Base-by-base conservation (phyloP, 2,888 invertebrate genomes). In the Frankliniella intonsa region DNA sequence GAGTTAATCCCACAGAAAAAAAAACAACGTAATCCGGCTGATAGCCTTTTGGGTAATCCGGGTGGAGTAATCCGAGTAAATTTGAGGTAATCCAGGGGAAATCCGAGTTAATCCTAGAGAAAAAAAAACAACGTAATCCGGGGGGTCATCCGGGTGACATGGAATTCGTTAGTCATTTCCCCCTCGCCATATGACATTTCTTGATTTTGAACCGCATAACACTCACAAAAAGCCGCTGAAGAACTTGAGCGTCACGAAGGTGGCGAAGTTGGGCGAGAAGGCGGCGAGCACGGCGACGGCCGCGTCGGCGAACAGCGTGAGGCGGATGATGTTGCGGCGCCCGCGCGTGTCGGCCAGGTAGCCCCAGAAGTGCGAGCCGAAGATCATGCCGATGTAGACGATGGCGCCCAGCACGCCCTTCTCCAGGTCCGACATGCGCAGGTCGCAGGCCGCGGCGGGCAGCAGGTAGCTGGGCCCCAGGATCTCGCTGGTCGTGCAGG, bases 301-400 rank as follows among this genome's bases (percentile, higher is more conserved):
- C 0, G 90, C 91, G 80, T 94, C 91, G 12, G 90, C 86, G 80
- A 94, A 86, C 86, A 92, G 92, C 0, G 94, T 94, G 86, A 90
- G 89, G 50, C 93, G 88, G 85, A 95, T 89, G 82, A 94, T 90
- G 86, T 91, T 91, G 84, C 90, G 91, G 83, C 94, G 89, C 12
- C 94, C 95, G 83, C 93, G 89, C 0, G 93, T 92, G 86, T 95
- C 95, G 0, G 94, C 93, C 10, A 94, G 87, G 86, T 92, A 94
- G 0, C 95, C 95, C 95, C 95, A 95, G 7, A 94, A 84, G 86
- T 94, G 90, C 0, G 93, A 93, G 69, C 94, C 93, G 0, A 91
- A 89, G 84, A 93, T 92, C 94, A 95, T 95, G 27, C 94, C 69
- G 69, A 76, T 76, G 25, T 25, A 76, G 11, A 76, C 69, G 22